phyloP scores from a whole-genome alignment of 2,797 vertebrate genomes.

The Scarus forsteni region DNA sequence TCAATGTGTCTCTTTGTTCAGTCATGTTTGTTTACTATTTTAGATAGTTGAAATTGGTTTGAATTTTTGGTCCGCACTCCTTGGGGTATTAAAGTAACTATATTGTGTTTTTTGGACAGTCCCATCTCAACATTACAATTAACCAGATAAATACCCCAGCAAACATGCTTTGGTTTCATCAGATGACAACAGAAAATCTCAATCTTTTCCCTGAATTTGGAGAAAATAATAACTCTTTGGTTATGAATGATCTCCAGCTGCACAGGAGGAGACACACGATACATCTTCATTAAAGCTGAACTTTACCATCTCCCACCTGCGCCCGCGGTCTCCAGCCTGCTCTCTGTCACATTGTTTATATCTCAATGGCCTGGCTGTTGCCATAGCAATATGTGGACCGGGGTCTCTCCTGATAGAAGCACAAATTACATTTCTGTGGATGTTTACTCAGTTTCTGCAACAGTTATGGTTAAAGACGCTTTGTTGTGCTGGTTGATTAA shows the following conservation, averaged over 20 bases:
- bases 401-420: conserved; percentile 85
- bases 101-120: too few species aligned
- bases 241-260: conserved; percentile 41
- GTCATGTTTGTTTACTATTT: too few species aligned
- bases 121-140: too few species aligned
- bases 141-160: background rate
- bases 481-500: too few species aligned
- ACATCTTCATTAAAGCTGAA: conserved; percentile 70
- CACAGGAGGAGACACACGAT: conserved; percentile 47
- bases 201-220: conserved; percentile 1
- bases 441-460: conserved; percentile 26
- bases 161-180: background rate
- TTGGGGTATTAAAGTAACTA: too few species aligned
- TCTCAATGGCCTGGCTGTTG: conserved; percentile 86
- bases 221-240: background rate
- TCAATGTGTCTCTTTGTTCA: too few species aligned
- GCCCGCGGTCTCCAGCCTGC: conserved; percentile 51
- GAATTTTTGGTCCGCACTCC: too few species aligned
- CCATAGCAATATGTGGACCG: conserved; percentile 90
- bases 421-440: conserved; percentile 78
- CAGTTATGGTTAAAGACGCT: background rate
- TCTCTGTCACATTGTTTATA: conserved; percentile 82
- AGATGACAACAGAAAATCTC: background rate
- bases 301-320: conserved; percentile 69
- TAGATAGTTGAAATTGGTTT: too few species aligned